Conservation (phyloP, 2,797 vertebrate species). For the Pangasius macronema region DNA sequence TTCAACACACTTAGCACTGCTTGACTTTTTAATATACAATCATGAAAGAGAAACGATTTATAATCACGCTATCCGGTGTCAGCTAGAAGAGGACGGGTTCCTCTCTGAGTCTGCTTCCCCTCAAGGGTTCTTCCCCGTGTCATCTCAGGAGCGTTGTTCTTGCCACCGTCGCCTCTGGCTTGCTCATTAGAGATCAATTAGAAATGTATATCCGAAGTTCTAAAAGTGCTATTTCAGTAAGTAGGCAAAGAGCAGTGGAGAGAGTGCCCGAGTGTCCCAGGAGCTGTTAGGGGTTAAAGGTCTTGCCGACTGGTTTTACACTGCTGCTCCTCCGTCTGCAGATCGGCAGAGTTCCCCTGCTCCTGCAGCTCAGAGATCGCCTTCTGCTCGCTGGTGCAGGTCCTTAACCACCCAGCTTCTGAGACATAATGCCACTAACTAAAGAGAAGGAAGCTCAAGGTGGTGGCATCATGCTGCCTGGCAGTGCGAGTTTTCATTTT, state of each 20-base stretch:
- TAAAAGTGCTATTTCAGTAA: too few species aligned
- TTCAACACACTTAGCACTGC: not conserved
- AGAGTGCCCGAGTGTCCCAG: not conserved
- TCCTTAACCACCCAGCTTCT: not conserved
- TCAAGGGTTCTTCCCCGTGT: not conserved
- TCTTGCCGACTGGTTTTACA: not conserved
- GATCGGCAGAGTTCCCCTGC: not conserved
- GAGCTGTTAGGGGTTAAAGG: not conserved
- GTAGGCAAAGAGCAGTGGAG: too few species aligned
- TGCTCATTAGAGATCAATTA: not conserved
- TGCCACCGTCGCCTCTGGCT: not conserved
- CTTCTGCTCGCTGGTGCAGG: not conserved
- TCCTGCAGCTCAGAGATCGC: not conserved
- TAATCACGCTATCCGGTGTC: too few species aligned
- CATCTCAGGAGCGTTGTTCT: not conserved
- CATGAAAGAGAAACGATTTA: not conserved
- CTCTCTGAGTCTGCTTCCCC: not conserved
- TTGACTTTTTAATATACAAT: not conserved
- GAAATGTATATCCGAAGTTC: too few species aligned
- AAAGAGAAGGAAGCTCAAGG: not conserved
- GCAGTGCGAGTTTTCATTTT: not conserved
- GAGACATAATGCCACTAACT: not conserved
- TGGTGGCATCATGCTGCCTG: not conserved
- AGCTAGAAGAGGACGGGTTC: not conserved
- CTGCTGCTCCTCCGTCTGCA: not conserved